Evolutionary conservation across 1,140 invertebrate genomes (phyloP), one percentile per base, ranked within the genome.

Genomic region (Pinna nobilis): DNA sequence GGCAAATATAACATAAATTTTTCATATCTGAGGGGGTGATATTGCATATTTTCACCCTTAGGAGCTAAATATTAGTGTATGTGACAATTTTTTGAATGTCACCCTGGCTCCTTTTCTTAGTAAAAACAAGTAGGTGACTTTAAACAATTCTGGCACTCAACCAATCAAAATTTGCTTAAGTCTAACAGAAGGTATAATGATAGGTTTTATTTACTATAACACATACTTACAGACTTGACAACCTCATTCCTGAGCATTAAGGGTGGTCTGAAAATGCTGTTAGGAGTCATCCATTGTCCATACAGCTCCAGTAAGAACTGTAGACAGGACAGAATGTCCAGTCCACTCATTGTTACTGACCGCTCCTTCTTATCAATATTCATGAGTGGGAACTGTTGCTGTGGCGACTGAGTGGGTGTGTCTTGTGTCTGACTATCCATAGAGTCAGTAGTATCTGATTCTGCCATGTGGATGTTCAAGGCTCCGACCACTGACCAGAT

Each of bases 281-380:
- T 82, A 23, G 91, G 87, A 33, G 92, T 90, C 63, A 94, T 88
- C 93, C 94, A 94, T 41, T 95, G 93, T 0, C 92, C 91, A 71
- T 95, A 95, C 3, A 96, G 91, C 82, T 96, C 95, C 72, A 96
- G 90, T 0, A 96, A 87, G 78, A 96, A 93, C 82, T 95, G 94
- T n/a, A 96, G 84, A 89, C 95, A 97, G 9, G 95, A 96, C 81
- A 94, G 93, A 6, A 96, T 89, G 87, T 97, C 95, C 3, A 96
- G 90, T 1, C 93, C 93, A 63, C 90, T 90, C 5, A 79, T 50
- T 13, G 57, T 55, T 7, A 74, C 49, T 13, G 73, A 65, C 23
- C 73, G 33, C 35, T 75, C 73, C 28, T 67, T 55, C 15, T 70
- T 69, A 39, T 75, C 73, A 33, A 75, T 59, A 6, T 50, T 70